These are phyloP conservation scores for Taxidea taxus DNA, from an alignment of 2,113 vertebrate genomes.

Conservation along the genomic window DNA sequence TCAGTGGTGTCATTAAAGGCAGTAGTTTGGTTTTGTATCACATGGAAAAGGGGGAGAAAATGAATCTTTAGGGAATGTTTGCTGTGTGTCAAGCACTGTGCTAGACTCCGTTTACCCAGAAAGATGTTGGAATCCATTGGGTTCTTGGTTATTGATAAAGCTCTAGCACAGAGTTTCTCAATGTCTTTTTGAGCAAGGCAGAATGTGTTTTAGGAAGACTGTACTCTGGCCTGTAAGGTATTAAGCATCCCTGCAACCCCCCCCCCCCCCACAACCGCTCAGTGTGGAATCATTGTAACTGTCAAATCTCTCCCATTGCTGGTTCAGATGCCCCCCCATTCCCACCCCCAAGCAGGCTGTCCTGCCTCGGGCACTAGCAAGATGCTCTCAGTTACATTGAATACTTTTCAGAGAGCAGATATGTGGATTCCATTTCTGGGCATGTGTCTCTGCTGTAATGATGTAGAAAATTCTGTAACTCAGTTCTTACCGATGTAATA, in stretches of 20 bases:
- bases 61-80: background rate
- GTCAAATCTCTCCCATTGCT: background rate
- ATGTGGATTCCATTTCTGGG: background rate
- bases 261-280: background rate
- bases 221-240: background rate
- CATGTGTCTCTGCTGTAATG: background rate
- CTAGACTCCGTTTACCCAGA: background rate
- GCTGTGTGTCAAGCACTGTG: background rate
- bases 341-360: fast-evolving
- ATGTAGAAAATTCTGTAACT: background rate
- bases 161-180: background rate
- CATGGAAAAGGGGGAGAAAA: background rate
- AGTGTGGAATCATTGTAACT: background rate
- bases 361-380: background rate
- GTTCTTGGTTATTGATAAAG: background rate
- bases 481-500: background rate
- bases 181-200: background rate
- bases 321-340: background rate
- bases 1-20: background rate
- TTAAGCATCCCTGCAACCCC: background rate
- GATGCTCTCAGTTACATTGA: background rate
- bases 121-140: background rate
- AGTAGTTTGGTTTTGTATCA: background rate
- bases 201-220: background rate
- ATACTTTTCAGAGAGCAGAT: background rate